Evolutionary conservation across 2,888 invertebrate genomes (phyloP), one percentile per base, ranked within the genome.

Genomic region (Boloria euphrosyne): DNA sequence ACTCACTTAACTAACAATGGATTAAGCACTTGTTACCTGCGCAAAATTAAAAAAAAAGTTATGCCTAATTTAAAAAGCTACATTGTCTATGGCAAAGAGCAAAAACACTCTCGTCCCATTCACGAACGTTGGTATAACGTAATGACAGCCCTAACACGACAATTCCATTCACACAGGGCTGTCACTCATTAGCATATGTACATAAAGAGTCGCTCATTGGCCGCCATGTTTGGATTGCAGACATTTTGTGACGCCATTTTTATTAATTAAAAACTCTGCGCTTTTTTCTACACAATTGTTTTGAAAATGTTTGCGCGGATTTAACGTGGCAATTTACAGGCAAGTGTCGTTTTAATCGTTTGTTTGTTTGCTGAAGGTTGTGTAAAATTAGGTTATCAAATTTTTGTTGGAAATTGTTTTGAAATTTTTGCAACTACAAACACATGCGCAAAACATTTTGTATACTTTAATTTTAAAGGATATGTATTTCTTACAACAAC

Each of bases 101-200:
- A 83, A 87, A 85, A 88, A 82, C 83, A 84, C 77, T 79, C 77
- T 79, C 77, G 73, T 77, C 77, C 71, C 70, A 60, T 70, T 71
- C 62, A 69, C 75, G 77, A 80, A 82, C 81, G 80, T 80, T 78
- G 70, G 79, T 80, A 79, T 83, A 84, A 81, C 77, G 76, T 85
- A 86, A 86, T 87, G 89, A 82, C 87, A 86, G 76, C 86, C 84
- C 90, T 86, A 81, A 91, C 91, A 91, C 81, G 90, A 90, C 88
- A 89, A 90, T 89, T 85, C 91, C 91, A 91, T 91, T 90, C 86
- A 81, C 81, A 73, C 76, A 85, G 87, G 84, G 83, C 79, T 89
- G 89, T 85, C 89, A 85, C 86, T 89, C 87, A 90, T 91, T 91
- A 90, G 81, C 90, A 90, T 90, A 89, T 82, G 89, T 84, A 90